These are phyloP conservation scores for Chiloscyllium plagiosum DNA, from an alignment of 2,113 vertebrate species.

Conservation along the genomic window DNA sequence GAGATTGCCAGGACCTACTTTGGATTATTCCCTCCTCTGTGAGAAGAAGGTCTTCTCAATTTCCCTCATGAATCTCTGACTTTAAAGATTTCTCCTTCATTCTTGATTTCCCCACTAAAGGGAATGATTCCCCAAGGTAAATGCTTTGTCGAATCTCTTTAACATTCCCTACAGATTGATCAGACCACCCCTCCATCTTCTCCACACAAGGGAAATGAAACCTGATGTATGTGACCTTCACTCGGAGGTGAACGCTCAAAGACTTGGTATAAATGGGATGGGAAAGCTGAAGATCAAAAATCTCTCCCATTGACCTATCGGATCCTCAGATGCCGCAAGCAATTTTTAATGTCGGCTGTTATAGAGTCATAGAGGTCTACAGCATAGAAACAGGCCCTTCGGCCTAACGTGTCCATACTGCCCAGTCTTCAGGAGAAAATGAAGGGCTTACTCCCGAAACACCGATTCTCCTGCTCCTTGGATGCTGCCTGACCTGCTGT, in stretches of 20 bases:
- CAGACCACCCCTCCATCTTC: neutral
- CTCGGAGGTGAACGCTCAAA: neutral
- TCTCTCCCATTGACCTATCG: neutral
- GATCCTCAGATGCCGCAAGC: neutral
- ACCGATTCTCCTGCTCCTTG: no score
- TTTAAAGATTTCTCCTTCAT: neutral
- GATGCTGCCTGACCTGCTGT: no score
- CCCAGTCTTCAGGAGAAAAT: no score
- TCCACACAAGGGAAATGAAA: neutral
- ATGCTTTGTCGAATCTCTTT: neutral
- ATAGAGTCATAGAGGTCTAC: no score
- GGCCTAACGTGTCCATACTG: no score
- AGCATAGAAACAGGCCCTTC: no score
- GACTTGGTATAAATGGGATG: neutral
- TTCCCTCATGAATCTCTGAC: neutral
- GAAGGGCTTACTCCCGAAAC: no score
- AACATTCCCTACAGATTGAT: neutral
- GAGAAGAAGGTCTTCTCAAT: neutral
- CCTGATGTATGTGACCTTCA: neutral
- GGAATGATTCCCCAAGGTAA: neutral
- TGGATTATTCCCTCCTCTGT: neutral
- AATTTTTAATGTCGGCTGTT: no score
- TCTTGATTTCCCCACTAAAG: neutral
- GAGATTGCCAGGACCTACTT: neutral
- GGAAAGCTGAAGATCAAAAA: neutral